Evolutionary conservation across 2,888 invertebrate genomes (phyloP).

Genomic region (Sarcophaga carnaria): DNA sequence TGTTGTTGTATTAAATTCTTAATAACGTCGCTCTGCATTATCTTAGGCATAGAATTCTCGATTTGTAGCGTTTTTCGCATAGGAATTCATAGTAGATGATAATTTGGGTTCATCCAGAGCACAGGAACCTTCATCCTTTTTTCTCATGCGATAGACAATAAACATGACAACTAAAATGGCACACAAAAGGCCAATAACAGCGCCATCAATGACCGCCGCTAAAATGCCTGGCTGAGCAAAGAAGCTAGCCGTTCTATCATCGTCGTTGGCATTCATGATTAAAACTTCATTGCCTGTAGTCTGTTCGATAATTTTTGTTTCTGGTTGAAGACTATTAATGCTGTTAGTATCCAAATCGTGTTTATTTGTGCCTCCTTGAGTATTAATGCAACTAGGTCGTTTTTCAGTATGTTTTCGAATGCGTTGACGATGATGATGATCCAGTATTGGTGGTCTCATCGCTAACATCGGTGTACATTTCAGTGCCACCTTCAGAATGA

Average conservation of each 20-base stretch:
- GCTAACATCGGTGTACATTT: conserved; percentile 74
- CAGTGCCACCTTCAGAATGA: conserved; percentile 67
- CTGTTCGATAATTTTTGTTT: conserved; percentile 79
- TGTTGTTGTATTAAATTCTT: conserved; percentile 59
- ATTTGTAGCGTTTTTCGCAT: conserved; percentile 94
- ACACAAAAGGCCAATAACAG: conserved; percentile 97
- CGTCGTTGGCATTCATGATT: conserved; percentile 92
- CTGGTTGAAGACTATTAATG: conserved; percentile 79
- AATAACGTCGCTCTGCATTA: conserved; percentile 82
- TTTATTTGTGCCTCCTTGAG: conserved; percentile 75
- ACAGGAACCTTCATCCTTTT: conserved; percentile 99
- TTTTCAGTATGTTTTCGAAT: conserved; percentile 70
- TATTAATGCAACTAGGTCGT: conserved; percentile 76
- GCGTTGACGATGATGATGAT: conserved; percentile 67
- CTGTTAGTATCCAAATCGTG: conserved; percentile 80
- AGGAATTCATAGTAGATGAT: conserved; percentile 94
- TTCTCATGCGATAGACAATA: conserved; percentile 99
- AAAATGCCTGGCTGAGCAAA: conserved; percentile 97
- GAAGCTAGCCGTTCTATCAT: conserved; percentile 94
- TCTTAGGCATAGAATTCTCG: conserved; percentile 98
- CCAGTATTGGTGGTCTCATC: conserved; percentile 71
- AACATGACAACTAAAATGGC: conserved; percentile 99
- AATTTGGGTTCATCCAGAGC: conserved; percentile 96
- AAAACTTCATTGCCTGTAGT: conserved; percentile 85
- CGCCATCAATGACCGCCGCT: conserved; percentile 98